Conservation (phyloP, 2,888 invertebrate genomes). For the Siphlonurus alternatus region DNA sequence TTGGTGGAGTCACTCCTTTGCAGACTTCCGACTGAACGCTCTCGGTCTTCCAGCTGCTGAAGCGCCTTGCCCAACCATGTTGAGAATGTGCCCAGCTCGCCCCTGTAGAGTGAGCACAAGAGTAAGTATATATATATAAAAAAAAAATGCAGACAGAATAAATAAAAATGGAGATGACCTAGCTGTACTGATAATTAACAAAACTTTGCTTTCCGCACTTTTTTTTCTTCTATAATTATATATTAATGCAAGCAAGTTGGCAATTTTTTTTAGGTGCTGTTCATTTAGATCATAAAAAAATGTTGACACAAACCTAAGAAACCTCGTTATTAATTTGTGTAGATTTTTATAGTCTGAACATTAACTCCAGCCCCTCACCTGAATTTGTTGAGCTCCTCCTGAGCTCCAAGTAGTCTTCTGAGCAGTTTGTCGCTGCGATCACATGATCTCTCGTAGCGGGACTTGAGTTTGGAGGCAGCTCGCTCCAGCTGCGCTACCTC, state of each 20-base stretch:
- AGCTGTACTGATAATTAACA: too few species aligned
- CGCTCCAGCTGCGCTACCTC: conserved; percentile 78
- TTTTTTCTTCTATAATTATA: too few species aligned
- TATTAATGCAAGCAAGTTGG: too few species aligned
- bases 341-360: too few species aligned
- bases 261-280: too few species aligned
- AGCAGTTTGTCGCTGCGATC: conserved; percentile 66
- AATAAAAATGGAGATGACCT: neutral
- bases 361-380: too few species aligned
- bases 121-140: conserved; percentile 23
- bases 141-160: conserved; percentile 14
- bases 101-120: conserved; percentile 14
- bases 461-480: conserved; percentile 66
- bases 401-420: conserved; percentile 54
- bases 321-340: too few species aligned
- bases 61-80: conserved; percentile 71
- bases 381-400: conserved; percentile 79
- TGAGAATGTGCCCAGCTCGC: conserved; percentile 61
- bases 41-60: conserved; percentile 67
- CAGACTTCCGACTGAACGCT: conserved; percentile 44
- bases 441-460: conserved; percentile 62
- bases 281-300: too few species aligned
- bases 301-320: too few species aligned
- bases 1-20: conserved; percentile 47
- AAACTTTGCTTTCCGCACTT: too few species aligned